A percentile compares a stretch with the other conserved stretches of the same genome.
Conservation (phyloP, 2,888 invertebrate genomes). For the Octonoba sinensis region DNA sequence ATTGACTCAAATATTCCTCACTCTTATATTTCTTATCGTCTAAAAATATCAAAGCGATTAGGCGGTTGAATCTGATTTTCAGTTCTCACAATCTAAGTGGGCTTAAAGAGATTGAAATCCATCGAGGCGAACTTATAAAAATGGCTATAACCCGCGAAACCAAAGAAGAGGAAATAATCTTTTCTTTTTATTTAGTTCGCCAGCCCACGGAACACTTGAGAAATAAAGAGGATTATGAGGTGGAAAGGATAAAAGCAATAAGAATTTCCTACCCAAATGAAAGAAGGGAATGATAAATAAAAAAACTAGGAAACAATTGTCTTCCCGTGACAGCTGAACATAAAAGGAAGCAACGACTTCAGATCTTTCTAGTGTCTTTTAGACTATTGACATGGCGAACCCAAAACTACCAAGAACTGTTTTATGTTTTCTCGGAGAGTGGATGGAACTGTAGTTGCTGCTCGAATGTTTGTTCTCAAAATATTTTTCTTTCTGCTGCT, state of each 20-base stretch:
- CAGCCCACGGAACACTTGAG: slow-evolving; percentile 2
- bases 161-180: slow-evolving; percentile 1
- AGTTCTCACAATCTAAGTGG: too few species aligned
- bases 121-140: not conserved
- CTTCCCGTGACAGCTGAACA: slow-evolving; percentile 2
- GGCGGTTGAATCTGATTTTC: too few species aligned
- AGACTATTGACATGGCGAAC: too few species aligned
- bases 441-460: too few species aligned
- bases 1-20: too few species aligned
- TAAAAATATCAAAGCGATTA: too few species aligned
- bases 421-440: too few species aligned
- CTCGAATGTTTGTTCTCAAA: too few species aligned
- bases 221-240: slow-evolving; percentile 22
- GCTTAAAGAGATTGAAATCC: not conserved
- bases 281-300: slow-evolving; percentile 5
- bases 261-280: slow-evolving; percentile 9
- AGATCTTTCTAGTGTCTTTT: too few species aligned
- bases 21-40: too few species aligned
- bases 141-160: not conserved
- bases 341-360: not conserved
- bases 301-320: not conserved
- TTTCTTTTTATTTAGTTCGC: not conserved
- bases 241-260: slow-evolving; percentile 19
- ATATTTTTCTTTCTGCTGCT: too few species aligned
- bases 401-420: too few species aligned